phyloP scores from a whole-genome alignment of 2,797 vertebrate species.

The Spea hammondii region DNA sequence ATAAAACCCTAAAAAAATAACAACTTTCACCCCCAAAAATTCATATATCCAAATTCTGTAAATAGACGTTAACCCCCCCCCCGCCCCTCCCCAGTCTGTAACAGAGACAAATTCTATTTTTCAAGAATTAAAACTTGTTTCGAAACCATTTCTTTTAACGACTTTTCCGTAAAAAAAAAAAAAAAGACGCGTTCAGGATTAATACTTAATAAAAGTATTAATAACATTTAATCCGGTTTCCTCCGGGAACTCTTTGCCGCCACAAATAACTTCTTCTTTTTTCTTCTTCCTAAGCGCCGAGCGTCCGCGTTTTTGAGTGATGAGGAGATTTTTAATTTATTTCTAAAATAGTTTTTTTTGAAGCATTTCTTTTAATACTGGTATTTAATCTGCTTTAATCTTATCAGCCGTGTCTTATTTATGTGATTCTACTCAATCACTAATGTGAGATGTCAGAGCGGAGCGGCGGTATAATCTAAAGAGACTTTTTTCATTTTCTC shows the following conservation, averaged over 20 bases:
- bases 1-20: too few species aligned
- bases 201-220: conserved; percentile 1
- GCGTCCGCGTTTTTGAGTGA: conserved; percentile 19
- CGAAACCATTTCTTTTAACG: too few species aligned
- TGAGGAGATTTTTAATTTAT: conserved; percentile 21
- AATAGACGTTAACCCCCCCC: too few species aligned
- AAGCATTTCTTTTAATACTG: conserved; percentile 53
- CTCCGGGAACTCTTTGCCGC: neutral
- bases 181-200: conserved; percentile 7
- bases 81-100: too few species aligned
- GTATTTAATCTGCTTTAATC: conserved; percentile 61
- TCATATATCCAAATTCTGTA: too few species aligned
- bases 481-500: too few species aligned
- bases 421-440: conserved; percentile 48
- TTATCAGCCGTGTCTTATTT: conserved; percentile 48
- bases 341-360: conserved; percentile 38
- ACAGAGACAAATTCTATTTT: too few species aligned
- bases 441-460: conserved; percentile 20
- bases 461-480: neutral
- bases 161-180: neutral
- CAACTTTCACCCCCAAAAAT: too few species aligned
- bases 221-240: conserved; percentile 15
- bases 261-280: conserved; percentile 1
- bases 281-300: neutral
- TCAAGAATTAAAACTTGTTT: too few species aligned